phyloP scores from a whole-genome alignment of 2,113 vertebrate species.

The Gambusia holbrooki region DNA sequence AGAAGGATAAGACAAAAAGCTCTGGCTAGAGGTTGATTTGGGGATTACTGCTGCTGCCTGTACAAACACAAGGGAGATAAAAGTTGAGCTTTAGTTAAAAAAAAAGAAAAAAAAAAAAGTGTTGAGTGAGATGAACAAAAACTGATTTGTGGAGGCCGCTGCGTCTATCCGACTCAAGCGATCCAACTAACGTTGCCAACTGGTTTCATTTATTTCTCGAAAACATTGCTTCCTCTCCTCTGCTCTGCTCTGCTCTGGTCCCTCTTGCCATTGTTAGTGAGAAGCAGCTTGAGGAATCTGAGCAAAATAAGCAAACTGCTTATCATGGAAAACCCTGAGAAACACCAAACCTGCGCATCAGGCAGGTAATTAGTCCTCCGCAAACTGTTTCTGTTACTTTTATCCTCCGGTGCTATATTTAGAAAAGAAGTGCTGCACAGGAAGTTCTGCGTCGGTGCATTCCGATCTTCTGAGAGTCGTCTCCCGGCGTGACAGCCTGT shows the following conservation, averaged over 20 bases:
- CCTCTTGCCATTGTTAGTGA: slow-evolving; percentile 7
- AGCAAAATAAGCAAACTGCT: slow-evolving; percentile 24
- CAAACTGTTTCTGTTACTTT: slow-evolving; percentile 30
- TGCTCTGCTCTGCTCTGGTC: neutral
- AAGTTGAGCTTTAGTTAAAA: slow-evolving; percentile 8
- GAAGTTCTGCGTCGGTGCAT: slow-evolving; percentile 16
- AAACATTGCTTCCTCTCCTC: slow-evolving; percentile 9
- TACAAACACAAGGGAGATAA: slow-evolving; percentile 4
- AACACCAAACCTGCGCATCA: slow-evolving; percentile 33
- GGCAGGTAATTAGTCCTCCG: slow-evolving; percentile 42
- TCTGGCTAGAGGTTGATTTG: slow-evolving; percentile 32
- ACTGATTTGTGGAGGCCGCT: slow-evolving; percentile 4
- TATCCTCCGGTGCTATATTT: slow-evolving; percentile 26
- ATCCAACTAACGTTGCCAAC: slow-evolving; percentile 9
- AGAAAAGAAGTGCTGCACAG: neutral
- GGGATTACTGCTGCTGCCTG: slow-evolving; percentile 21
- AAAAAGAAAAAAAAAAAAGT: neutral
- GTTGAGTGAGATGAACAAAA: neutral
- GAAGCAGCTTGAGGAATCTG: slow-evolving; percentile 15
- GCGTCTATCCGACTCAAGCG: slow-evolving; percentile 18
- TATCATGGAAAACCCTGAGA: slow-evolving; percentile 46
- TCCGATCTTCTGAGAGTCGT: neutral
- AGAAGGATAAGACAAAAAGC: slow-evolving; percentile 7
- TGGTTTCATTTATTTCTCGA: neutral
- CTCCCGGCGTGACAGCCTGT: neutral